Percentiles rank a stretch among this genome's conserved stretches.
Evolutionary conservation across 2,113 vertebrate species (phyloP).

Genomic region (Boulengeromyrus knoepffleri): DNA sequence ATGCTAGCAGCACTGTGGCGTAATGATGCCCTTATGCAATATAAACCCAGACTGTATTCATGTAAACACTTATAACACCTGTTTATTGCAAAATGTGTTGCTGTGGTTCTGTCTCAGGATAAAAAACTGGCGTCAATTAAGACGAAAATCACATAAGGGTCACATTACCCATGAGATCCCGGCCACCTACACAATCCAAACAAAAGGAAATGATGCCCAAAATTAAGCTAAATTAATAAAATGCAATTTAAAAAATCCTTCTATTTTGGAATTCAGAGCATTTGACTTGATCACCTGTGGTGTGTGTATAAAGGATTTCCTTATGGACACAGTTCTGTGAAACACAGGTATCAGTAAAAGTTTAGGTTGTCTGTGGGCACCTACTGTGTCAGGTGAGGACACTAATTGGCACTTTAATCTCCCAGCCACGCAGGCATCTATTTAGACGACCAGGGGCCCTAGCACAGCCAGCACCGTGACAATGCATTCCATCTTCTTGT

Average conservation of each 20-base stretch:
- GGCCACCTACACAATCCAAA: background rate
- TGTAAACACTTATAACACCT: background rate
- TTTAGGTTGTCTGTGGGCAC: background rate
- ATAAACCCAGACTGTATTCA: background rate
- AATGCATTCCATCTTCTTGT: background rate
- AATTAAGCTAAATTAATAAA: background rate
- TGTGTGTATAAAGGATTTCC: background rate
- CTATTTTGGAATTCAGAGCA: background rate
- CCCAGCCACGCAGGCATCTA: background rate
- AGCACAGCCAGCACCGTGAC: background rate
- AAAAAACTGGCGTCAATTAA: background rate
- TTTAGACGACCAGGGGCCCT: background rate
- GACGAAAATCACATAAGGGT: background rate
- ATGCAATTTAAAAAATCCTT: background rate
- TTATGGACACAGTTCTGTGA: background rate
- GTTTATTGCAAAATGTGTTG: background rate
- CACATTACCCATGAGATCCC: background rate
- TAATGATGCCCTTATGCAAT: background rate
- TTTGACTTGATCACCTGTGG: background rate
- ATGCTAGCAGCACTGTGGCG: background rate
- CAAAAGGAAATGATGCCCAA: background rate
- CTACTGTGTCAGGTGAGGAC: background rate
- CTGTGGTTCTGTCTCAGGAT: background rate
- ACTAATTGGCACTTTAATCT: background rate
- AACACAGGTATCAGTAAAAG: background rate